Percentiles rank a stretch among this genome's conserved stretches.
Conservation (phyloP, 2,888 invertebrate genomes). For the Cordilura impudica region DNA sequence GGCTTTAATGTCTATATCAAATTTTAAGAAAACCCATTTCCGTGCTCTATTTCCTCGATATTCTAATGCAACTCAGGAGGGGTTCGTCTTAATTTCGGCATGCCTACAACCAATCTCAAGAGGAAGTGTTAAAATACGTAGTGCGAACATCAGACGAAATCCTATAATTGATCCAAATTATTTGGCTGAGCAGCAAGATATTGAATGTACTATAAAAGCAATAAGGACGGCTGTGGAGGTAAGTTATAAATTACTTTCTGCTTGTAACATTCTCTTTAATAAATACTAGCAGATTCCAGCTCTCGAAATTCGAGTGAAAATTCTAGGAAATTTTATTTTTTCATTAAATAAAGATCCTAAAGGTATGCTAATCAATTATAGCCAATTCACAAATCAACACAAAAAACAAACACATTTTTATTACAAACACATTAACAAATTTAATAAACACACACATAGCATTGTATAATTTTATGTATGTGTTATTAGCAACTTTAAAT, state of each 20-base stretch:
- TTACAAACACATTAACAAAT: too few species aligned
- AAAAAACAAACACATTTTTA: too few species aligned
- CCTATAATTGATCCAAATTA: slow-evolving; percentile 88
- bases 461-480: too few species aligned
- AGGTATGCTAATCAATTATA: too few species aligned
- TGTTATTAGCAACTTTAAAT: too few species aligned
- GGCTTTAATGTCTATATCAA: slow-evolving; percentile 82
- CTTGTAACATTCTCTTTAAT: too few species aligned
- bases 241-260: slow-evolving; percentile 68
- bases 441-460: too few species aligned
- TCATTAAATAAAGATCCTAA: too few species aligned
- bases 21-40: slow-evolving; percentile 82
- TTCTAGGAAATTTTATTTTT: too few species aligned
- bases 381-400: too few species aligned
- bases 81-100: slow-evolving; percentile 83
- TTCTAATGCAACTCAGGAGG: slow-evolving; percentile 82
- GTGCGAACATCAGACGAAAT: slow-evolving; percentile 80
- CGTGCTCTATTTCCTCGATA: slow-evolving; percentile 83
- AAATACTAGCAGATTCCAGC: too few species aligned
- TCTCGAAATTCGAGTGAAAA: too few species aligned
- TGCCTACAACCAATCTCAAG: slow-evolving; percentile 86
- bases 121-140: slow-evolving; percentile 82
- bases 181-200: slow-evolving; percentile 81
- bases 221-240: slow-evolving; percentile 80
- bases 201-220: slow-evolving; percentile 82